Percentiles rank a stretch among this genome's conserved stretches.
Conservation (phyloP, 1,140 invertebrate species). For the Pseudoatta argentina region DNA sequence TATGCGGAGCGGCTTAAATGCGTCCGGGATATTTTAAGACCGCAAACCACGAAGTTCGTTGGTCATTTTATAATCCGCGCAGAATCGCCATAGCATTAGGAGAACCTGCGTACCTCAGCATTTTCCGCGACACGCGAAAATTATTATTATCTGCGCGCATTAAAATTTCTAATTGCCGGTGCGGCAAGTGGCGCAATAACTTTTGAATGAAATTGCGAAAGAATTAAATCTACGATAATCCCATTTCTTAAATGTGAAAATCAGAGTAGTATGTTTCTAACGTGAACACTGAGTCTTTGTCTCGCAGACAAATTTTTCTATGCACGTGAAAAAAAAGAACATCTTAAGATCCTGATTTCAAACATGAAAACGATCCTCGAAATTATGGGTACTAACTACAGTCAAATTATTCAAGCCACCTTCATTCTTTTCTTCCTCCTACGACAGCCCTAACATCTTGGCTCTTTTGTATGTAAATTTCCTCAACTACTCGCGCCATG, state of each 20-base stretch:
- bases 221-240: constrained; percentile 7
- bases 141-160: constrained; percentile 20
- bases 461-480: constrained; percentile 56
- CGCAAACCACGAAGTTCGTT: neutral
- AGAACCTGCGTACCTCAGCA: neutral
- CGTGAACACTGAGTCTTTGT: neutral
- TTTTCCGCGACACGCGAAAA: constrained; percentile 8
- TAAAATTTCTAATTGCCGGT: neutral
- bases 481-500: neutral
- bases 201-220: neutral
- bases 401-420: constrained; percentile 45
- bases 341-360: constrained; percentile 22
- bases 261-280: neutral
- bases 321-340: too few relatives aligned
- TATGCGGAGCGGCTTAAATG: constrained; percentile 24
- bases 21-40: constrained; percentile 32
- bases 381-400: constrained; percentile 46
- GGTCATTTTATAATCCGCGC: constrained; percentile 44
- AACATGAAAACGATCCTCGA: constrained; percentile 2
- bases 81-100: neutral
- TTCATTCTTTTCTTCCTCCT: constrained; percentile 1
- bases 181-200: neutral
- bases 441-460: constrained; percentile 11
- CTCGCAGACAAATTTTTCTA: neutral
- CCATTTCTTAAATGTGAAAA: constrained; percentile 9